Base-by-base conservation (phyloP, 2,113 vertebrate genomes). In the Abramis brama region DNA sequence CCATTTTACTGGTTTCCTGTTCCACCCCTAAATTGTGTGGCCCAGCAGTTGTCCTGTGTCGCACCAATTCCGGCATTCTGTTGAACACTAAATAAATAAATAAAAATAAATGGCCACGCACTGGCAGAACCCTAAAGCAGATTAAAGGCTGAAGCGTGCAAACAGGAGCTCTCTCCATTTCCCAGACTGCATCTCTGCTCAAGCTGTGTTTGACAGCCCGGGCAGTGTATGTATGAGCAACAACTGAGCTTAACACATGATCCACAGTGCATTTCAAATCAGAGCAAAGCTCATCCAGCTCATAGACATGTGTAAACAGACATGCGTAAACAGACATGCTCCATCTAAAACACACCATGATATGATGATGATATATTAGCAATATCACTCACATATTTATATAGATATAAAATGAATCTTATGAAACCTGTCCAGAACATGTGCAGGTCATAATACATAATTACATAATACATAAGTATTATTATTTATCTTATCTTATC, bases 61-160 rank as follows among this genome's bases (percentile, higher is more conserved):
- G 8, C 4, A n/a, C 23, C 60, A 84, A 82, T 66, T 81, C 55
- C 79, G 55, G 50, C n/a, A 55, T 59, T 62, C 36, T 66, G 83
- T 59, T 79, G n/a, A 39, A 43, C 55, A 57, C 55, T 7, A 79
- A 79, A 70, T 47, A 80, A 70, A 82, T 52, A 55, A 52, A 52
- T 23, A 81, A 43, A 81, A 66, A 33, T 33, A 30, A 82, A n/a
- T 43, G 23, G 45, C 25, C 23, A 62, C 27, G 50, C 81, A 76
- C 87, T 89, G 87, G 91, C 91, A 93, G 94, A 94, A 93, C 92
- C 88, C 90, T 93, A 93, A 95, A 95, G 94, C 93, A 94, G 94
- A 94, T 95, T 94, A 95, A 92, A 91, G 90, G 93, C 93, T 95
- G 92, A 92, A 93, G 59, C 47, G 23, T 91, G 86, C 80, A 86